Evolutionary conservation across 92 coral and sea anemone species (phyloP), one percentile per base, ranked within the genome.

Genomic region (Blastomussa wellsi): DNA sequence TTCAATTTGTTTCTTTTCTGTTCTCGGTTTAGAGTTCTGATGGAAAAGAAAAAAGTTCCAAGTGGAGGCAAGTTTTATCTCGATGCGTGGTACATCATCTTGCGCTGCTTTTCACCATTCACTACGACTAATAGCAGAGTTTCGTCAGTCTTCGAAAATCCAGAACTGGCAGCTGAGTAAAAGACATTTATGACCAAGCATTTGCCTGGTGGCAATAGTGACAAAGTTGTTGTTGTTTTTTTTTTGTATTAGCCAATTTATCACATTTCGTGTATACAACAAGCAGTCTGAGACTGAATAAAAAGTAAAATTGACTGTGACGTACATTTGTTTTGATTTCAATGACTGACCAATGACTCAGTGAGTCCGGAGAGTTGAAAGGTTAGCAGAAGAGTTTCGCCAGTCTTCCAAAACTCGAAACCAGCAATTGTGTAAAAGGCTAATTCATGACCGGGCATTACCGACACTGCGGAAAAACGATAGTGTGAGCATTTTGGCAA

Each of bases 1-100:
- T 29, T 68, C 39, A 31, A 65, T 28, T 49, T 64, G 19, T 52
- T 49, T 14, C 4, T 71, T 51, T 70, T 36, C 24, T 69, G 10
- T 53, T 53, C 35, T 52, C 22, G 35, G 33, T 38, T 33, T 73
- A 82, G 85, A 82, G 26, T 82, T 82, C 74, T 70, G 78, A 70
- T 36, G 22, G 84, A 14, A 47, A 4, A 13, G n/a, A 51, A 47
- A 67, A 52, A 68, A 28, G 22, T 33, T 26, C 4, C 83, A 64
- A 38, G 14, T 16, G 24, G 38, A 36, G 13, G 4, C 19, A 37
- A 31, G 14, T 12, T 59, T n/a, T 37, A 48, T 17, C 38, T 33
- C 24, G 22, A 11, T 29, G 39, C 28, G 24, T 51, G 48, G 28
- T 31, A 32, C 41, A 55, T 16, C 20, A 22, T 8, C 20, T 6